A percentile compares a stretch with the other conserved stretches of the same genome.
Evolutionary conservation across 2,113 vertebrate species (phyloP).

Genomic region (Chinchilla lanigera): DNA sequence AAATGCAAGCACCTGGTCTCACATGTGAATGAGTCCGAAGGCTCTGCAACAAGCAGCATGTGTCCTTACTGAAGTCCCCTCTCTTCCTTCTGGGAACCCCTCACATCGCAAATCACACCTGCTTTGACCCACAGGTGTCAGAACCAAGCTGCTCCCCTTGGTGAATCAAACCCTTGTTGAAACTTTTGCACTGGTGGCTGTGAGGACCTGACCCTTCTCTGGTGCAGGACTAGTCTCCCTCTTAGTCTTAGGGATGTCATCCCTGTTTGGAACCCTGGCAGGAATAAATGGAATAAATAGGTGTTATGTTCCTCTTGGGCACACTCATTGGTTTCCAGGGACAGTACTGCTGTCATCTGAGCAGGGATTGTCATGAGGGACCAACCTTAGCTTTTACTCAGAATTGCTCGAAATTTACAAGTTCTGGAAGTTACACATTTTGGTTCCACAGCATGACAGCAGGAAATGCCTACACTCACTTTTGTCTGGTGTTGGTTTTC

Average conservation of each 20-base stretch:
- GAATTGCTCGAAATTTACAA: neutral
- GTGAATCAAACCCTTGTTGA: neutral
- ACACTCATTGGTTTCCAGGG: neutral
- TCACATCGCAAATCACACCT: neutral
- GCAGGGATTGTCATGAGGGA: neutral
- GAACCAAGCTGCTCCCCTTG: neutral
- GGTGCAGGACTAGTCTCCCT: neutral
- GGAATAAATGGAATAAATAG: neutral
- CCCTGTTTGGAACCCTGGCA: neutral
- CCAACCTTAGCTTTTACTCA: neutral
- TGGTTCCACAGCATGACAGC: neutral
- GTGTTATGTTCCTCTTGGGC: neutral
- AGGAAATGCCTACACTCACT: neutral
- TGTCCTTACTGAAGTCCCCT: neutral
- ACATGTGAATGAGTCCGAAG: neutral
- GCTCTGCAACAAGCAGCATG: too few relatives aligned
- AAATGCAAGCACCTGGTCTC: neutral
- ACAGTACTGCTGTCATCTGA: neutral
- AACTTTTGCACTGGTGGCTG: neutral
- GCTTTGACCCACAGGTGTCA: neutral
- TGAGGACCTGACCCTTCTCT: neutral
- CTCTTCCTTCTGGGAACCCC: neutral
- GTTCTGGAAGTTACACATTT: neutral
- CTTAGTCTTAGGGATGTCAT: neutral
- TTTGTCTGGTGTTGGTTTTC: neutral